Conservation (phyloP, 2,113 vertebrate genomes). For the Miniopterus natalensis region DNA sequence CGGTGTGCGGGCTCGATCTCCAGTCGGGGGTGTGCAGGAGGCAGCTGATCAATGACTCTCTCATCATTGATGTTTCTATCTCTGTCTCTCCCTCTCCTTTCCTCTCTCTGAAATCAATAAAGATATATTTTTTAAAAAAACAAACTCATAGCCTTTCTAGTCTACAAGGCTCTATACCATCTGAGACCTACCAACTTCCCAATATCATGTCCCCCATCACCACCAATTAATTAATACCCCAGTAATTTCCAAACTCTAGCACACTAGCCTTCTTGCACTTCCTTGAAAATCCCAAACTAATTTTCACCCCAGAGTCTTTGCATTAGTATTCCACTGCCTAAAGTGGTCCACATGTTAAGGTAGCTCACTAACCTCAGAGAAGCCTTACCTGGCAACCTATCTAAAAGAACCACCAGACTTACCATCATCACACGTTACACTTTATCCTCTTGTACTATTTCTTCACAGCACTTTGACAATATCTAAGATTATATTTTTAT, state of each 20-base stretch:
- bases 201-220: conserved; percentile 27
- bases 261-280: background rate
- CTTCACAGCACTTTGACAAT: background rate
- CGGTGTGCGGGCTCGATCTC: too few species aligned
- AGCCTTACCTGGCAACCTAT: background rate
- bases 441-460: background rate
- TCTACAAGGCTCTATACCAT: background rate
- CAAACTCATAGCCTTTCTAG: conserved; percentile 31
- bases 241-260: conserved; percentile 32
- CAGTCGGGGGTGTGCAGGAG: too few species aligned
- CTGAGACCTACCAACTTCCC: background rate
- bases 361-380: background rate
- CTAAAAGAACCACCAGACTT: conserved; percentile 38
- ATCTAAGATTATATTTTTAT: conserved; percentile 37
- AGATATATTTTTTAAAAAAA: background rate
- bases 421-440: background rate
- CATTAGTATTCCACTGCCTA: background rate
- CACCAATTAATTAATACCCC: background rate
- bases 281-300: conserved; percentile 36
- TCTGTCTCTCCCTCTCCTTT: too few species aligned
- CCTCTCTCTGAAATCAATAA: too few species aligned
- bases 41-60: too few species aligned
- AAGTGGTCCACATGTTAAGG: background rate
- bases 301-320: background rate
- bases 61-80: too few species aligned